Evolutionary conservation across 2,797 vertebrate species (phyloP), one percentile per base, ranked within the genome.

Genomic region (Lepus oiostolus): DNA sequence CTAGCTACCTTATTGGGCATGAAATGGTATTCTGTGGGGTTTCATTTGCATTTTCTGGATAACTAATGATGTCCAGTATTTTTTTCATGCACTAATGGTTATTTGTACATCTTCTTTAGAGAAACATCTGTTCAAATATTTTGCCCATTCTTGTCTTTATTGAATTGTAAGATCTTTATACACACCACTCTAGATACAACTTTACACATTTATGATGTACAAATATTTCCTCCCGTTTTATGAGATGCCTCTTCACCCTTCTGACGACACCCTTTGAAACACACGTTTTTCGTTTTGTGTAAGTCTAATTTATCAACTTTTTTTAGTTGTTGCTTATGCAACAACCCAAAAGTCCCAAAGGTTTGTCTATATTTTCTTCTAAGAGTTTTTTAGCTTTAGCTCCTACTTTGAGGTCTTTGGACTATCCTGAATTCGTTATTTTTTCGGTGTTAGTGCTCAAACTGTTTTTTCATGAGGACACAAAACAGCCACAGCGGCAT

Each of bases 211-310:
- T 65, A 42, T 16, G 17, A 92, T 62, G 68, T 70, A 8, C 35
- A 89, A 95, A 70, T 67, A 54, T 91, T 92, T 94, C 85, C 67
- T 97, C 30, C 32, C 77, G 62, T 85, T 90, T 58, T 74, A 62
- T 71, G 50, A 19, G 24, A 8, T 86, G 0, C 62, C 10, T 81
- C 50, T 71, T 80, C 63, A 82, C n/a, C 72, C 84, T 63, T 38
- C 72, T 88, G 47, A 60, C 19, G 9, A 1, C 81, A 30, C 21
- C 54, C 35, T 83, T 47, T 63, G 21, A 92, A 80, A 79, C 35
- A 75, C 38, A 77, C 17, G 13, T n/a, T 68, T 85, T 81, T 85
- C 30, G 38, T 95, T 91, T 85, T 79, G 60, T 75, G 52, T 3
- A 75, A 90, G 35, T 86, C 24, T 13, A 47, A n/a, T 50, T 79